Evolutionary conservation across 2,888 invertebrate species (phyloP), one percentile per base, ranked within the genome.

Genomic region (Latrodectus hesperus): DNA sequence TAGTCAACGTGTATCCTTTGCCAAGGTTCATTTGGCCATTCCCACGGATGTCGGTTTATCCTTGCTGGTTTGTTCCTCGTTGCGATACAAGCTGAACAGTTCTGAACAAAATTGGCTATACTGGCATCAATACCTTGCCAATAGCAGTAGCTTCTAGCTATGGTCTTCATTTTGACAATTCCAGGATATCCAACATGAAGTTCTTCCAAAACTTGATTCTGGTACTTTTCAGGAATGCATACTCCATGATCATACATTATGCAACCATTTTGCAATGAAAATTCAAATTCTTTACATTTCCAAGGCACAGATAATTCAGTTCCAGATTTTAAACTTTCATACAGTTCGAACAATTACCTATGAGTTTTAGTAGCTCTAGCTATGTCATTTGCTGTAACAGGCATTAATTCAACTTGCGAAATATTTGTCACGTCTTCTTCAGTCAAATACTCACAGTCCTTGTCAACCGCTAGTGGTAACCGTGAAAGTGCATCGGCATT

Each of bases 331-430:
- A 78, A 78, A 78, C 78, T 78, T 78, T 78, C 78, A 71, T 78
- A 78, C 78, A 78, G 78, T 71, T 78, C 78, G 78, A 78, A 78
- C 78, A 78, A 78, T 78, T 78, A 70, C 70, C 70, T 78, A 78
- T 78, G 70, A 78, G 78, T 78, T 78, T 78, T 78, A 78, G 78
- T 78, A 78, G 78, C 78, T 78, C 78, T 78, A 78, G 78, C 78
- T 78, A 78, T 78, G 78, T 78, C 78, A 71, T 70, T 78, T 78
- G 78, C 78, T 78, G 78, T 78, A 78, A 70, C 78, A 78, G 78
- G 78, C 78, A 78, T 78, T 78, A 78, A 78, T 78, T 78, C 78
- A 70, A 78, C 17, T 77, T 77, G 77, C 67, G 68, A 77, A 77
- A 77, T 77, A 77, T 77, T 77, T 77, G 67, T 77, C 77, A 68